Evolutionary conservation across 1,140 invertebrate species (phyloP), one percentile per base, ranked within the genome.

Genomic region (Trichogramma pretiosum): DNA sequence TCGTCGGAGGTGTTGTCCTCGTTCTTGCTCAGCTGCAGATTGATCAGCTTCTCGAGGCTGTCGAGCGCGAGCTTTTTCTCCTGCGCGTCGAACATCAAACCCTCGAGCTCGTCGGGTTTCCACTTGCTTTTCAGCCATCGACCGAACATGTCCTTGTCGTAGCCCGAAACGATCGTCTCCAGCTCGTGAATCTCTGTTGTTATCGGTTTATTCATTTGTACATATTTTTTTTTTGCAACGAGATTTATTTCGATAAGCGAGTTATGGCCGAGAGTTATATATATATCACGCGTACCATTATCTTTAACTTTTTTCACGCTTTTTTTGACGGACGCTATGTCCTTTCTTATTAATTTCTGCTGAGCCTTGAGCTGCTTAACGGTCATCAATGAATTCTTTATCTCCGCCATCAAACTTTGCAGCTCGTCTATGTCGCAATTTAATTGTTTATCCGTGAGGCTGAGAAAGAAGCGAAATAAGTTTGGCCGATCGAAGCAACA

Each of bases 121-220:
- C 50, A 53, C 3, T 55, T 58, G 21, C 50, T 51, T 45, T 63
- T 63, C 0, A 55, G 41, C 66, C 66, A 68, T 32, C 53, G 48
- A 30, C 40, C 50, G 24, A 58, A 60, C 43, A 68, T 51, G 7
- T 55, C 46, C 41, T 62, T 64, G 33, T 69, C 68, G 21, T 64
- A 57, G 4, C 51, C 41, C 10, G 57, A 52, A 8, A 67, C 43
- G 13, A 63, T 46, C 1, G 54, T 52, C 46, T 71, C 68, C 55
- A 68, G 60, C 54, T 63, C 61, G 37, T 48, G 43, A 11, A 60
- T 55, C 57, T 66, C 67, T 71, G 35, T 23, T n/a, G n/a, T n/a
- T n/a, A n/a, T n/a, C n/a, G n/a, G n/a, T n/a, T n/a, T n/a, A n/a
- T n/a, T n/a, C n/a, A n/a, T n/a, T n/a, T n/a, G n/a, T n/a, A n/a